These are phyloP conservation scores for Acleris laterana DNA, from an alignment of 2,888 invertebrate species.

Conservation along the genomic window DNA sequence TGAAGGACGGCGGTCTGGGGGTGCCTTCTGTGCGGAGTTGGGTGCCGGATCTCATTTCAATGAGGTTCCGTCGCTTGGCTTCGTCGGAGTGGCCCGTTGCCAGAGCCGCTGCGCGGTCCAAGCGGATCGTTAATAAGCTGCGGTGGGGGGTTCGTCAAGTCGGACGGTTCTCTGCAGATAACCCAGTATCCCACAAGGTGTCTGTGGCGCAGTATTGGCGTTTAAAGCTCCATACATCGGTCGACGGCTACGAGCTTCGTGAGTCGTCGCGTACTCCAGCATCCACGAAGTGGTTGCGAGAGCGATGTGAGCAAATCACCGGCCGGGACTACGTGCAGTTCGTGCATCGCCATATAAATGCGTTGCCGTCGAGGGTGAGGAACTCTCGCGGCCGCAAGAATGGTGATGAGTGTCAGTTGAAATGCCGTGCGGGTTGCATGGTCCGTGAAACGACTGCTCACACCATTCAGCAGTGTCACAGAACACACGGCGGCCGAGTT, in stretches of 20 bases:
- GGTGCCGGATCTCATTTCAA: no score
- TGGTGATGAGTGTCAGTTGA: no score
- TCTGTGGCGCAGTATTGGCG: constrained; percentile 21
- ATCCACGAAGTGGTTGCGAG: constrained; percentile 40
- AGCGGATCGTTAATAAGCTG: no score
- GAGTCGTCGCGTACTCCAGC: constrained; percentile 28
- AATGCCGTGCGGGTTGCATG: constrained; percentile 38
- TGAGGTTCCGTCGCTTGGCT: no score
- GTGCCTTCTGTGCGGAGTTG: no score
- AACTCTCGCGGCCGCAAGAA: no score
- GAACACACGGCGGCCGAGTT: constrained; percentile 56
- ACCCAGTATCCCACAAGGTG: no score
- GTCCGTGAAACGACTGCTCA: constrained; percentile 45
- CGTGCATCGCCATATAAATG: constrained; percentile 50
- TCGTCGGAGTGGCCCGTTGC: no score
- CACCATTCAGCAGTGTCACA: constrained; percentile 49
- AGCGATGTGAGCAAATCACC: constrained; percentile 31
- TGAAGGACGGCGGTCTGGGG: background rate
- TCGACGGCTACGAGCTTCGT: constrained; percentile 31
- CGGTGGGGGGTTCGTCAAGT: no score
- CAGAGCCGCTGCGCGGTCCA: fast-evolving
- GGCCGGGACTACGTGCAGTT: constrained; percentile 54
- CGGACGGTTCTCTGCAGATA: no score
- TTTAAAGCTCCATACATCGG: no score
- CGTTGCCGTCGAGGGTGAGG: constrained; percentile 48